Evolutionary conservation across 1,140 invertebrate species (phyloP), one percentile per base, ranked within the genome.

Genomic region (Sitodiplosis mosellana): DNA sequence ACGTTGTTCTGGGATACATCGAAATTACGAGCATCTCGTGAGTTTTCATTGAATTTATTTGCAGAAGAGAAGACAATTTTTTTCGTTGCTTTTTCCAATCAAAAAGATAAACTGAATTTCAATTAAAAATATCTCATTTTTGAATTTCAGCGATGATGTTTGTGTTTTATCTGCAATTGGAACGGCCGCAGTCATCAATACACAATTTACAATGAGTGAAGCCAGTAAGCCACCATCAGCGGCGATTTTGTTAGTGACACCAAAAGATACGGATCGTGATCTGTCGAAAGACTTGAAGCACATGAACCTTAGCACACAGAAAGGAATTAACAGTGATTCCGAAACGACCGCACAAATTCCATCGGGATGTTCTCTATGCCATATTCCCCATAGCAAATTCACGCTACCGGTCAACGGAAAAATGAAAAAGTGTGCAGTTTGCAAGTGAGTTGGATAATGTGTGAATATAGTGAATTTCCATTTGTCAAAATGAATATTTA

Each of bases 131-230:
- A 22, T 49, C 45, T 42, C 44, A 21, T 53, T 52, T 45, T 19
- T 17, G 6, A 20, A 19, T 63, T 70, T 12, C 59, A 87, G 89
- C 57, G 93, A 96, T 58, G 92, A 97, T 58, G 84, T 97, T 0
- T 93, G 90, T 58, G 81, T 98, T 1, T 60, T 98, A 36, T 95
- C 88, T 52, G 91, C 88, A 0, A 82, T 76, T 21, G 93, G 93
- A 1, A 98, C 93, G 0, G 93, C 92, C 2, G 92, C 89, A 0
- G 75, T 90, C 8, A 80, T 92, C 17, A 76, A 75, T 57, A 10
- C 17, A 2, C 10, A 45, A 45, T 45, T 27, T 33, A 33, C 20
- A 27, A 33, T 21, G 11, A 21, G 20, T 5, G 18, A 15, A 43
- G 15, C 43, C 6, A 21, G 20, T 19, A 43, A 15, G 18, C 10